Evolutionary conservation across 92 coral and sea anemone species (phyloP).

Genomic region (Palythoa grandis): DNA sequence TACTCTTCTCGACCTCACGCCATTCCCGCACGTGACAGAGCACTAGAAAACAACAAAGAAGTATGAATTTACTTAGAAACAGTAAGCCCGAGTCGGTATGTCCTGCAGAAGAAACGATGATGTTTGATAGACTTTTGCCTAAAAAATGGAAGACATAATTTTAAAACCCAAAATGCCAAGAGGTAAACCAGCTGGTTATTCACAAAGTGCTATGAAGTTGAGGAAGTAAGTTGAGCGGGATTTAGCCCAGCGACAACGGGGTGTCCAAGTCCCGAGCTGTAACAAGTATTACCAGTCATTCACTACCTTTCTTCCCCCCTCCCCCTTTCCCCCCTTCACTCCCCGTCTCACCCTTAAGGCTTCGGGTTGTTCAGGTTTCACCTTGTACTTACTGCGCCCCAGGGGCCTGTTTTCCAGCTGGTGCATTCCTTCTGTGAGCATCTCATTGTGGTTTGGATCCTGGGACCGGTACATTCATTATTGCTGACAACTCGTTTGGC

Average conservation of each 20-base stretch:
- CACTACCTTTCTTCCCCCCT: too few species aligned
- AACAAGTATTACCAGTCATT: too few species aligned
- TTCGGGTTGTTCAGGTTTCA: not conserved
- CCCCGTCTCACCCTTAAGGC: too few species aligned
- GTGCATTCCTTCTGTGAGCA: slow-evolving; percentile 24
- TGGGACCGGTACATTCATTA: slow-evolving; percentile 14
- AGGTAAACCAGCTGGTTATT: too few species aligned
- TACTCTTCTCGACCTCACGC: slow-evolving; percentile 23
- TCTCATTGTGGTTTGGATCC: slow-evolving; percentile 16
- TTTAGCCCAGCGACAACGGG: too few species aligned
- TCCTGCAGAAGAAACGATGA: not conserved
- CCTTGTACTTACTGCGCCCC: slow-evolving; percentile 20
- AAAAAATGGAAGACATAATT: too few species aligned
- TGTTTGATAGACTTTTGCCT: not conserved
- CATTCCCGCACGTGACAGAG: slow-evolving; percentile 37
- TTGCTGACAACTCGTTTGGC: not conserved
- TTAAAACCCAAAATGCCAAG: too few species aligned
- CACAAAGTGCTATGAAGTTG: too few species aligned
- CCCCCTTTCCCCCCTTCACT: too few species aligned
- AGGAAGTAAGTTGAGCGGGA: too few species aligned
- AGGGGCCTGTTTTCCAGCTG: slow-evolving; percentile 15
- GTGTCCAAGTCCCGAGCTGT: too few species aligned
- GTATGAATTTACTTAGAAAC: not conserved
- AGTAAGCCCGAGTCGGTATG: not conserved
- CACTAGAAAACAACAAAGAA: slow-evolving; percentile 8